These are phyloP conservation scores for Leptinotarsa peninsularis DNA, from an alignment of 2,888 invertebrate species.

Conservation along the genomic window DNA sequence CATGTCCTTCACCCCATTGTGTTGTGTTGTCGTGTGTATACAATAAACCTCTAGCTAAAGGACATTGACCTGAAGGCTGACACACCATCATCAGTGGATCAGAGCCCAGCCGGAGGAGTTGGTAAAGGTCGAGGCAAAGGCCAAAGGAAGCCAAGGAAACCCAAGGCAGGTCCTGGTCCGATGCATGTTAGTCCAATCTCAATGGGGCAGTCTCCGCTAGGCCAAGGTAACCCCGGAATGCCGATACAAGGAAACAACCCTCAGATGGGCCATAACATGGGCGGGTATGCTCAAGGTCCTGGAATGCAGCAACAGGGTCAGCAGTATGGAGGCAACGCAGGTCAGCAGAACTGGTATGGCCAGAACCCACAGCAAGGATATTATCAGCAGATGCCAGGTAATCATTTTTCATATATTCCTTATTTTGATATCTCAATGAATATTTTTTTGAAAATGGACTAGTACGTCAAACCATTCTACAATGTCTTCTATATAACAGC, in stretches of 20 bases:
- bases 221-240: slow-evolving; percentile 61
- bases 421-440: background rate
- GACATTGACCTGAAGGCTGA: slow-evolving; percentile 75
- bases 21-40: slow-evolving; percentile 44
- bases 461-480: too few species aligned
- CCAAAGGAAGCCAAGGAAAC: slow-evolving; percentile 68
- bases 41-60: slow-evolving; percentile 61
- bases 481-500: too few species aligned
- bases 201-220: slow-evolving; percentile 43
- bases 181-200: slow-evolving; percentile 53
- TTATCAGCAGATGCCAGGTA: slow-evolving; percentile 68
- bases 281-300: slow-evolving; percentile 52
- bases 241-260: slow-evolving; percentile 40
- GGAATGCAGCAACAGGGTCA: slow-evolving; percentile 58
- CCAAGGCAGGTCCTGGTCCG: slow-evolving; percentile 63
- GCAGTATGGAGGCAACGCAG: slow-evolving; percentile 63
- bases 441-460: background rate
- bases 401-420: background rate
- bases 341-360: slow-evolving; percentile 73
- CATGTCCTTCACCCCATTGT: slow-evolving; percentile 21
- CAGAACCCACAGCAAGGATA: slow-evolving; percentile 66
- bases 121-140: slow-evolving; percentile 70
- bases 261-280: slow-evolving; percentile 18
- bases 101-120: slow-evolving; percentile 68
- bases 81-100: slow-evolving; percentile 77